Evolutionary conservation across 1,140 invertebrate species (phyloP).

Genomic region (Diabrotica undecimpunctata): DNA sequence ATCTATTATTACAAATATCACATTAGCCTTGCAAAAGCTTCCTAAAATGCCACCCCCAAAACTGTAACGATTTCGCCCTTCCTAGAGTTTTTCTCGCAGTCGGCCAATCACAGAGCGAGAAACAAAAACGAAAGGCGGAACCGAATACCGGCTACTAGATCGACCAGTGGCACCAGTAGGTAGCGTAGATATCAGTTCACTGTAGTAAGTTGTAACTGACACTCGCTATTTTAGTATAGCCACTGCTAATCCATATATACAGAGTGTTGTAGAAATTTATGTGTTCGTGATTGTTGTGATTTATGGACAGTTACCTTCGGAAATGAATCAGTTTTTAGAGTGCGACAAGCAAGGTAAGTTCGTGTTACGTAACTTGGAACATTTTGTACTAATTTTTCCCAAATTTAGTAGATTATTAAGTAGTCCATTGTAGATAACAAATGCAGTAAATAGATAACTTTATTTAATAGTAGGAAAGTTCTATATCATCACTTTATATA

Average conservation of each 20-base stretch:
- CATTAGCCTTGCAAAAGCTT: neutral
- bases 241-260: neutral
- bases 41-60: slow-evolving; percentile 1
- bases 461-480: too few relatives aligned
- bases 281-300: neutral
- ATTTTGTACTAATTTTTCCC: too few relatives aligned
- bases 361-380: too few relatives aligned
- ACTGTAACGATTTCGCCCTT: slow-evolving; percentile 1
- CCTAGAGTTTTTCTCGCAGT: neutral
- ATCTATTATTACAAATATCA: too few relatives aligned
- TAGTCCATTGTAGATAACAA: too few relatives aligned
- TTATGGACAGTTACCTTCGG: neutral
- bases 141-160: neutral
- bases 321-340: neutral
- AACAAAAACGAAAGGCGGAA: neutral
- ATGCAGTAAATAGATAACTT: too few relatives aligned
- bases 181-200: neutral
- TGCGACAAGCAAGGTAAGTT: neutral
- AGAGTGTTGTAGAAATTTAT: neutral
- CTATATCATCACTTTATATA: too few relatives aligned
- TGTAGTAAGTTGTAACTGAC: neutral
- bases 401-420: too few relatives aligned
- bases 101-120: neutral
- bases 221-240: neutral
- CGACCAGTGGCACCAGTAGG: slow-evolving; percentile 1